A percentile compares a stretch with the other conserved stretches of the same genome.
These are phyloP conservation scores for Desmophyllum pertusum DNA, from an alignment of 92 coral and sea anemone genomes.

Conservation along the genomic window DNA sequence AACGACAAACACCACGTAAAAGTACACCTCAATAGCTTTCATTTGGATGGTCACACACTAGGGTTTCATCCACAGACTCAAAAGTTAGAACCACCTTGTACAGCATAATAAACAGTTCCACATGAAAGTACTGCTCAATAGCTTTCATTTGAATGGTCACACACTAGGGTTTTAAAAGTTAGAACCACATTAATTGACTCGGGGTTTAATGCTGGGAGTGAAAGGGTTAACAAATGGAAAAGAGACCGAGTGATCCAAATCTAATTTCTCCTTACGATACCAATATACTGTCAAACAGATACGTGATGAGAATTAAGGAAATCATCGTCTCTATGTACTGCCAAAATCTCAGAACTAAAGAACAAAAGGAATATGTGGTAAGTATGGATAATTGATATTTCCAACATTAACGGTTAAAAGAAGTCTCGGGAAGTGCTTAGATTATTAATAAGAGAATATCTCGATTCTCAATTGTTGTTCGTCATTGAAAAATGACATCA, in stretches of 20 bases:
- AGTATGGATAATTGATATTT: neutral
- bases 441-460: neutral
- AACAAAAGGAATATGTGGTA: neutral
- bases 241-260: neutral
- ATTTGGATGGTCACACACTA: neutral
- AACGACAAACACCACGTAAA: neutral
- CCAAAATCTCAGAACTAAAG: conserved; percentile 1
- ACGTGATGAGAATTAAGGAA: neutral
- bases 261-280: neutral
- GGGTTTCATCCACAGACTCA: neutral
- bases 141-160: conserved; percentile 3
- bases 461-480: neutral
- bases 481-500: conserved; percentile 88
- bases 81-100: conserved; percentile 8
- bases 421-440: neutral
- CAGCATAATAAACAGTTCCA: neutral
- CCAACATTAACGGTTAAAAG: neutral
- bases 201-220: neutral
- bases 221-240: neutral
- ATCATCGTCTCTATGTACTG: neutral
- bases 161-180: neutral
- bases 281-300: neutral
- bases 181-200: neutral
- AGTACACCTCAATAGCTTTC: neutral
- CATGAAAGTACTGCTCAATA: neutral